Evolutionary conservation across 2,797 vertebrate species (phyloP).

Genomic region (Arvicola amphibius): DNA sequence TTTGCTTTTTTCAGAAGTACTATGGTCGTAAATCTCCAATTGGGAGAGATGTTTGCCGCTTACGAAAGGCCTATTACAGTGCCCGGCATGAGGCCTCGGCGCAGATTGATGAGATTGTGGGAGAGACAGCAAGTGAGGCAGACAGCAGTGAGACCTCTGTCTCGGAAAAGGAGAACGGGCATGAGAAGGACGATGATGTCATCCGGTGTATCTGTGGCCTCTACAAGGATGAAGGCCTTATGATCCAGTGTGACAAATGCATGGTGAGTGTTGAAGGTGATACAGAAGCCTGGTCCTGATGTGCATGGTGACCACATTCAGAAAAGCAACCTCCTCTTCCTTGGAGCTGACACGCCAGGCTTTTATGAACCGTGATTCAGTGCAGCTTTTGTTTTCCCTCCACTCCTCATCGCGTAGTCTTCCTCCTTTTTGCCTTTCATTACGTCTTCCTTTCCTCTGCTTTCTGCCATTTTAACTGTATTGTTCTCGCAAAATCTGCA

Average conservation of each 20-base stretch:
- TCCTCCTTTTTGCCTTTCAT: background rate
- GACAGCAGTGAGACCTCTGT: constrained; percentile 96
- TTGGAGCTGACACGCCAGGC: background rate
- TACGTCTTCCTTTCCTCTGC: background rate
- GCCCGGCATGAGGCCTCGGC: constrained; percentile 96
- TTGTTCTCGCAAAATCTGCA: background rate
- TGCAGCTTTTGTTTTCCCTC: background rate
- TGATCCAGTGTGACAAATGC: constrained; percentile 99
- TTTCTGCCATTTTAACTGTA: constrained; percentile 8
- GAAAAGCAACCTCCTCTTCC: background rate
- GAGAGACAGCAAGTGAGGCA: constrained; percentile 96
- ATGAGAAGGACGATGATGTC: constrained; percentile 97
- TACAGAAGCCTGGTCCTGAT: background rate
- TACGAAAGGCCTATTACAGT: constrained; percentile 96
- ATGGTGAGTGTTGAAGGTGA: constrained; percentile 88
- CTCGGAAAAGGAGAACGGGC: constrained; percentile 93
- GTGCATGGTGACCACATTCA: background rate
- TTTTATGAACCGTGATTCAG: background rate
- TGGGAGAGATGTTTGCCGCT: constrained; percentile 95
- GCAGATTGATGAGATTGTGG: constrained; percentile 98
- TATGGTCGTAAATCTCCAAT: constrained; percentile 96
- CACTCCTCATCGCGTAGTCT: background rate
- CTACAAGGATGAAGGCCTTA: constrained; percentile 98
- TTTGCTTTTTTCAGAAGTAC: constrained; percentile 91
- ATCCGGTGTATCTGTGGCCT: constrained; percentile 99